Conservation (phyloP, 2,797 vertebrate species). For the Melanotaenia parkinsoni region DNA sequence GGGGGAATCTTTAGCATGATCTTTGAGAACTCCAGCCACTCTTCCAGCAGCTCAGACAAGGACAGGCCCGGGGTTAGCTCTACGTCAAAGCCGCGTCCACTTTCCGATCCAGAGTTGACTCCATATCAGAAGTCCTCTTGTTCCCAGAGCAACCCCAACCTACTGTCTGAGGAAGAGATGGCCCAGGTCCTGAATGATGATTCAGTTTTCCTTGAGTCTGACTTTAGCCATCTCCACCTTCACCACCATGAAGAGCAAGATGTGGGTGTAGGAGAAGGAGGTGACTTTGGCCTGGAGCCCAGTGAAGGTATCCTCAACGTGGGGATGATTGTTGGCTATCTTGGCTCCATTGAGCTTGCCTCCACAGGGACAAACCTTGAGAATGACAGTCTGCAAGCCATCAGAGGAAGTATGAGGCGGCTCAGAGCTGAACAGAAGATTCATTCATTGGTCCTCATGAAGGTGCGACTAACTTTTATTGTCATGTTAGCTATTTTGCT, state of each 20-base stretch:
- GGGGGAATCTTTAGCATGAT: conserved; percentile 98
- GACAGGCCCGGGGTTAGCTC: conserved; percentile 61
- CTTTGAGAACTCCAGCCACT: conserved; percentile 91
- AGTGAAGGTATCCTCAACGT: conserved; percentile 92
- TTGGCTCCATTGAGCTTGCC: conserved; percentile 97
- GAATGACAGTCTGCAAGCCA: conserved; percentile 94
- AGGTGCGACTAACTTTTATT: conserved; percentile 63
- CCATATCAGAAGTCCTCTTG: conserved; percentile 61
- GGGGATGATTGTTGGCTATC: conserved; percentile 96
- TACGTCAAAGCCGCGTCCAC: conserved; percentile 77
- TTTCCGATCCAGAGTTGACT: conserved; percentile 85
- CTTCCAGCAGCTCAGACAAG: conserved; percentile 85
- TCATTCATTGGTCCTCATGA: conserved; percentile 94
- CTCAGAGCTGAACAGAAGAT: conserved; percentile 96
- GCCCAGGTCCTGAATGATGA: conserved; percentile 84
- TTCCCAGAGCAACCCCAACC: conserved; percentile 77
- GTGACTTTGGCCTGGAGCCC: conserved; percentile 83
- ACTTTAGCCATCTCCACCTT: conserved; percentile 71
- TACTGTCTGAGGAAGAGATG: conserved; percentile 88
- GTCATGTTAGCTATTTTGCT: neutral
- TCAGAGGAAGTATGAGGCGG: conserved; percentile 97
- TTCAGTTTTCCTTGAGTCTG: conserved; percentile 85
- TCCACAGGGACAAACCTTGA: conserved; percentile 91
- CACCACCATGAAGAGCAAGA: conserved; percentile 70
- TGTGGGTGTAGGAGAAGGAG: conserved; percentile 68